phyloP scores from a whole-genome alignment of 2,888 invertebrate genomes.

The Stratiomys singularior region DNA sequence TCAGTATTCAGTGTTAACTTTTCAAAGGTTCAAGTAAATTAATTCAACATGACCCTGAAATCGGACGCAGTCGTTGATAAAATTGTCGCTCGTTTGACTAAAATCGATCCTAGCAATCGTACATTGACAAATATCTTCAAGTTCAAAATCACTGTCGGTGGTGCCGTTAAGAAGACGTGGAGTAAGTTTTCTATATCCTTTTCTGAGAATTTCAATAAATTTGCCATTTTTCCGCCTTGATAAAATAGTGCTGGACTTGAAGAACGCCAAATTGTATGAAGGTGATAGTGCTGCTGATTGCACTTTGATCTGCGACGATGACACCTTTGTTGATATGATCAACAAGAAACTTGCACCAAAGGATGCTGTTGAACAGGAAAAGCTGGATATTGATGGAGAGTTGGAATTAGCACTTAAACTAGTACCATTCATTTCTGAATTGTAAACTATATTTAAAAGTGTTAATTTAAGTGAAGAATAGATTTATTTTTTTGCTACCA shows the following conservation, averaged over 20 bases:
- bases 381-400: conserved; percentile 53
- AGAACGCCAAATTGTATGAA: conserved; percentile 50
- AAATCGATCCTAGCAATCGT: conserved; percentile 50
- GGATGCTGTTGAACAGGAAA: conserved; percentile 51
- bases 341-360: conserved; percentile 48
- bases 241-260: conserved; percentile 52
- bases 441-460: conserved; percentile 17
- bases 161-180: conserved; percentile 50
- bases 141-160: conserved; percentile 51
- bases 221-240: neutral
- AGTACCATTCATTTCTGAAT: conserved; percentile 46
- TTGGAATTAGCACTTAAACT: conserved; percentile 49
- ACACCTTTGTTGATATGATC: conserved; percentile 49
- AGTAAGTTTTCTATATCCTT: conserved; percentile 48
- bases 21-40: conserved; percentile 12
- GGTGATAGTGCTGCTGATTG: conserved; percentile 48
- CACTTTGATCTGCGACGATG: conserved; percentile 51
- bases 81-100: conserved; percentile 49
- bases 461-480: neutral
- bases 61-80: conserved; percentile 51
- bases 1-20: too few species aligned
- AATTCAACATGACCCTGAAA: conserved; percentile 50
- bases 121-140: conserved; percentile 51
- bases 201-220: neutral
- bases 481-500: neutral